A percentile compares a stretch with the other conserved stretches of the same genome.
Evolutionary conservation across 2,888 invertebrate species (phyloP).

Genomic region (Silvanus unidentatus): DNA sequence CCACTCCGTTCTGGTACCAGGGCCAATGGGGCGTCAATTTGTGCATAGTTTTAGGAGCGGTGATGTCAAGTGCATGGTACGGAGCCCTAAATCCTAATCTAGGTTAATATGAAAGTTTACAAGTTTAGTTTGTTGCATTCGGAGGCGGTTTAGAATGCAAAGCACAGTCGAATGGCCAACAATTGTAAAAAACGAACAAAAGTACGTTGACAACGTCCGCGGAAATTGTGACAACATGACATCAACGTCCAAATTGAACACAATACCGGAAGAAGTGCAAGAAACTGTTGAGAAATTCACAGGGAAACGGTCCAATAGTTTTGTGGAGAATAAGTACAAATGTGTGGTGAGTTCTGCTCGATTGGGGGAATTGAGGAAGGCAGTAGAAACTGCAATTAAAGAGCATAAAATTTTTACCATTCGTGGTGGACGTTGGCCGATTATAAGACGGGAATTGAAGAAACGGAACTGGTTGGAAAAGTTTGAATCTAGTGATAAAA

Average conservation of each 20-base stretch:
- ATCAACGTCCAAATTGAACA: conserved; percentile 15
- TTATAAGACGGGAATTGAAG: conserved; percentile 62
- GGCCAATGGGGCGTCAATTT: not conserved
- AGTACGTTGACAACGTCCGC: not conserved
- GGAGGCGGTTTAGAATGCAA: conserved; percentile 8
- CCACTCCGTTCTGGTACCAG: too few relatives aligned
- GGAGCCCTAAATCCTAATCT: conserved; percentile 33
- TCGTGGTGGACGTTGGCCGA: conserved; percentile 64
- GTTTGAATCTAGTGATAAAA: conserved; percentile 43
- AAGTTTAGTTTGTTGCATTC: conserved; percentile 26
- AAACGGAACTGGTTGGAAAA: conserved; percentile 72
- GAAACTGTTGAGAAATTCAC: conserved; percentile 22
- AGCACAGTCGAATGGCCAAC: conserved; percentile 7
- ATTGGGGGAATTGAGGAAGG: conserved; percentile 58
- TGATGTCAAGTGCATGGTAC: conserved; percentile 34
- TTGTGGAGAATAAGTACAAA: conserved; percentile 33
- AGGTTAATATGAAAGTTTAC: conserved; percentile 30
- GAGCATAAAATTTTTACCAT: conserved; percentile 62
- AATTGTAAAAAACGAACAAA: too few relatives aligned
- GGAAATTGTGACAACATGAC: not conserved
- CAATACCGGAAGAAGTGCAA: conserved; percentile 28
- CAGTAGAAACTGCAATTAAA: conserved; percentile 60
- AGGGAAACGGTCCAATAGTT: conserved; percentile 31
- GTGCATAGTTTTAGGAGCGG: conserved; percentile 28
- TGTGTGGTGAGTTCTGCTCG: conserved; percentile 60